Evolutionary conservation across 1,140 invertebrate species (phyloP), one percentile per base, ranked within the genome.

Genomic region (Aleiodes sp.): DNA sequence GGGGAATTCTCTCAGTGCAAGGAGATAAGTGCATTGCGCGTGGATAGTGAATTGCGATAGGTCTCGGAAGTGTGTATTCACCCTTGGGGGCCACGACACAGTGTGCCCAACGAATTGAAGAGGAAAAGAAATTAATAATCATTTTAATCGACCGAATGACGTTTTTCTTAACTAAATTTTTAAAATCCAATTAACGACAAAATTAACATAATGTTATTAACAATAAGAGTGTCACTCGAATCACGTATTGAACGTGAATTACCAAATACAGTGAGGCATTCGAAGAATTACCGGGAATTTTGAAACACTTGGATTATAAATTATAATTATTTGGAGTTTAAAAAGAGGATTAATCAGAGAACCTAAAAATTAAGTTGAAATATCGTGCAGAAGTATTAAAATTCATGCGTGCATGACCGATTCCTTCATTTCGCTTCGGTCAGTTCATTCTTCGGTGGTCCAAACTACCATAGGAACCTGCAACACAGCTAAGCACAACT

Each of bases 11-110:
- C n/a, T n/a, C 62, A 74, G 68, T 71, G 21, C 37, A 43, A 31
- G 73, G 70, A 73, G 52, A 75, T 73, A 72, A 77, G 68, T 73
- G 65, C 73, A 65, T 71, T 67, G 31, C 21, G 39, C 65, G 72
- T 73, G 68, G 46, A 70, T 66, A 24, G 60, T 65, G 39, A 19
- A 68, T 56, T 16, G 63, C 62, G 26, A 59, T 37, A 62, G 68
- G 68, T 61, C 63, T 57, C 65, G 70, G 24, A 63, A 57, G 68
- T 71, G 64, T 68, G 29, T 37, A 62, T 70, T 35, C 65, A 68
- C 56, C 33, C 33, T 31, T 35, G 24, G 7, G 26, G 19, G 26
- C 57, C 16, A n/a, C 24, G 16, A 10, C 8, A 24, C 29, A 10
- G 2, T 68, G 57, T 24, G 37, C 37, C 31, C 31, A n/a, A n/a